A percentile compares a stretch with the other conserved stretches of the same genome.
phyloP scores from a whole-genome alignment of 2,888 invertebrate species.

The Diaphora mendica region DNA sequence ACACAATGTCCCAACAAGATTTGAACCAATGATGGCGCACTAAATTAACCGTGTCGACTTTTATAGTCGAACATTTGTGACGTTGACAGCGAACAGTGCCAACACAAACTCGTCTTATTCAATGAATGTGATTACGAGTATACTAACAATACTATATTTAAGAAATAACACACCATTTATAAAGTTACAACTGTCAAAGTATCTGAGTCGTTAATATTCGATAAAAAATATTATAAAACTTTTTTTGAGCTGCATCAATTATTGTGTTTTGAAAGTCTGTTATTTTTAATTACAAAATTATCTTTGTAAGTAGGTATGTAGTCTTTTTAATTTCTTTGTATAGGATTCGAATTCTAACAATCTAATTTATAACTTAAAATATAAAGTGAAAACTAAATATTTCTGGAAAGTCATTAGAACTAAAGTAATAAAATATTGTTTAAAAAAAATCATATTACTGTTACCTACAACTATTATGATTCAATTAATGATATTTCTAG shows the following conservation, averaged over 20 bases:
- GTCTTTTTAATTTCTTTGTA: not conserved
- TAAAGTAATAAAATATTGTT: not conserved
- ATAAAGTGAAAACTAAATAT: not conserved
- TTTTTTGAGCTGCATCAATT: no score
- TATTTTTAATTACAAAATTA: no score
- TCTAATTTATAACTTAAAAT: not conserved
- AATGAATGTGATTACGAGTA: constrained; percentile 67
- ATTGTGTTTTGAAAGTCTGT: no score
- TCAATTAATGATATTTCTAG: not conserved
- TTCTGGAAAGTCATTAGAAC: not conserved
- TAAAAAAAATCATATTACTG: not conserved
- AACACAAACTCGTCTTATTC: constrained; percentile 59
- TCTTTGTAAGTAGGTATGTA: not conserved
- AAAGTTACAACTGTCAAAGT: not conserved
- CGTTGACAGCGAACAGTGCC: constrained; percentile 70
- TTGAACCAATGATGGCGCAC: constrained; percentile 67
- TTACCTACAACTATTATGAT: no score
- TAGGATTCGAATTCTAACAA: not conserved
- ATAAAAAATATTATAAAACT: no score
- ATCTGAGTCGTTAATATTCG: not conserved
- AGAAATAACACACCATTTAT: constrained; percentile 17
- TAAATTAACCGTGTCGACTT: constrained; percentile 76
- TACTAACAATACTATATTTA: constrained; percentile 45
- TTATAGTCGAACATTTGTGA: constrained; percentile 74
- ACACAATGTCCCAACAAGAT: constrained; percentile 69